Conservation (phyloP, 1,140 invertebrate genomes). For the Riptortus pedestris region DNA sequence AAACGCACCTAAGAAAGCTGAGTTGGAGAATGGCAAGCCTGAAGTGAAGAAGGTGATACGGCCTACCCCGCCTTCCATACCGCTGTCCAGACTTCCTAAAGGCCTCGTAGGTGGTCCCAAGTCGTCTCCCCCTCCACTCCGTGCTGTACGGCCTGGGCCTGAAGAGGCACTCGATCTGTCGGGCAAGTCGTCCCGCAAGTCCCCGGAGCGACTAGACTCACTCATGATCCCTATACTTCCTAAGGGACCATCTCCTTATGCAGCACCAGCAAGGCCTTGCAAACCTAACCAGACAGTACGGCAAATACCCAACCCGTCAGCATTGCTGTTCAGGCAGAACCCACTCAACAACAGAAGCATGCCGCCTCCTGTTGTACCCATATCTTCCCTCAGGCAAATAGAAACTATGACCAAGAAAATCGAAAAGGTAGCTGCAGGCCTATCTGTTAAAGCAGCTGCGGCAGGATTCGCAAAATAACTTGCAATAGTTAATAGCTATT, state of each 20-base stretch:
- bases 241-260: not conserved
- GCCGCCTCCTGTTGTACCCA: conserved; percentile 27
- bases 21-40: not conserved
- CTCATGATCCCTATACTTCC: conserved; percentile 20
- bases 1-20: conserved; percentile 28
- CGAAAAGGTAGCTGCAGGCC: conserved; percentile 34
- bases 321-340: conserved; percentile 33
- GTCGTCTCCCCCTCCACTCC: conserved; percentile 1
- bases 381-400: conserved; percentile 32
- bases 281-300: conserved; percentile 36
- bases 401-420: conserved; percentile 34
- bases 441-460: conserved; percentile 32
- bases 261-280: not conserved
- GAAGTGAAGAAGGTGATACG: conserved; percentile 22
- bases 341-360: conserved; percentile 16
- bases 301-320: conserved; percentile 38
- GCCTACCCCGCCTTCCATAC: conserved; percentile 19
- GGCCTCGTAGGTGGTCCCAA: not conserved
- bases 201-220: conserved; percentile 30
- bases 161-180: conserved; percentile 34
- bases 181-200: conserved; percentile 33
- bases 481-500: too few species aligned
- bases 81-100: conserved; percentile 23
- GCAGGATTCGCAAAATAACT: too few species aligned
- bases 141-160: conserved; percentile 5